A percentile compares a stretch with the other conserved stretches of the same genome.
Conservation (phyloP, 2,888 invertebrate species). For the Plutella xylostella region DNA sequence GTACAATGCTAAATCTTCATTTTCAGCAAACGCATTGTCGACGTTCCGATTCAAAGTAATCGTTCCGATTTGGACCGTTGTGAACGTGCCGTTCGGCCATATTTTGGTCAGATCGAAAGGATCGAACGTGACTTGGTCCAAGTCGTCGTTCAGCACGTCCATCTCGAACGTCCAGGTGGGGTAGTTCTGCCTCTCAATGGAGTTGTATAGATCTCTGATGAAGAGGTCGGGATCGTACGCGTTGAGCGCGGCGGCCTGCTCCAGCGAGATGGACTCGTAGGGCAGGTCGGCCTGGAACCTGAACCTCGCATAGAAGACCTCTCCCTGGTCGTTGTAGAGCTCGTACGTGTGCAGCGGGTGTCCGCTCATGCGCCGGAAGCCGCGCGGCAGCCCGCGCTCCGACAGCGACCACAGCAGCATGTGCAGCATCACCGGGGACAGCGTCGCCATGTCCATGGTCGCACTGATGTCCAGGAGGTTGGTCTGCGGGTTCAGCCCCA, state of each 20-base stretch:
- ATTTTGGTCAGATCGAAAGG: constrained; percentile 41
- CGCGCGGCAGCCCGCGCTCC: constrained; percentile 62
- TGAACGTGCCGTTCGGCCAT: constrained; percentile 46
- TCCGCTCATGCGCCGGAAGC: constrained; percentile 64
- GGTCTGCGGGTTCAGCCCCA: constrained; percentile 68
- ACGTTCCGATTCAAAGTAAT: constrained; percentile 33
- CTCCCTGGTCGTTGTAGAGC: constrained; percentile 47
- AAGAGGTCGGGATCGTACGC: constrained; percentile 39
- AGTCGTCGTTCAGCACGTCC: constrained; percentile 34
- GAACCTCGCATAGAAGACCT: constrained; percentile 45
- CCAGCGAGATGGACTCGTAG: constrained; percentile 39
- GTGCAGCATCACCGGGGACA: constrained; percentile 55
- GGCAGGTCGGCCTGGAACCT: constrained; percentile 43
- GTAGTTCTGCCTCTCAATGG: constrained; percentile 34
- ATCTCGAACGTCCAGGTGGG: constrained; percentile 46
- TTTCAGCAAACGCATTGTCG: constrained; percentile 33
- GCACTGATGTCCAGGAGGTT: constrained; percentile 35
- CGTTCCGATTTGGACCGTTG: constrained; percentile 33
- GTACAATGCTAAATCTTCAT: constrained; percentile 36
- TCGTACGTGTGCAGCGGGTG: constrained; percentile 57
- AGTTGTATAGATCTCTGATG: constrained; percentile 38
- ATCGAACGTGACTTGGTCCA: constrained; percentile 33
- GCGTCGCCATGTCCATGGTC: constrained; percentile 63
- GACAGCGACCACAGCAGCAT: constrained; percentile 56
- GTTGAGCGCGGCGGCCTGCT: constrained; percentile 26